Base-by-base conservation (phyloP, 2,113 vertebrate genomes). In the Pterophyllum scalare region DNA sequence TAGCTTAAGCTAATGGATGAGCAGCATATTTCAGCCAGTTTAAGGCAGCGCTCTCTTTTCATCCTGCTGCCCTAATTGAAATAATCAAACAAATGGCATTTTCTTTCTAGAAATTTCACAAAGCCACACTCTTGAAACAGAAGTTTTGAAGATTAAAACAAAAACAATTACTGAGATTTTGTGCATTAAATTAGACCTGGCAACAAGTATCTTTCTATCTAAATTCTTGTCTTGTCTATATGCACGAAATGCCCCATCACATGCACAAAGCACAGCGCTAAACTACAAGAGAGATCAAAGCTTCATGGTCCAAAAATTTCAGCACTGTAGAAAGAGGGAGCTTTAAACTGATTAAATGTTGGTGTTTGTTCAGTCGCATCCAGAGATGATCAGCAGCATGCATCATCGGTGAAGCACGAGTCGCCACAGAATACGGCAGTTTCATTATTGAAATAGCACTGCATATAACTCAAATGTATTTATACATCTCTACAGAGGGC, bases 11-110 rank as follows among this genome's bases (percentile, higher is more conserved):
- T 78, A 94, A 90, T 93, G 86, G 91, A 80, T 92, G 85, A 93
- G 89, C 90, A 88, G 88, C 89, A 90, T 83, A 93, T 94, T 94
- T 93, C 88, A 92, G 88, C 94, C 92, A 89, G 75, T 65, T 82
- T 60, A 87, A 91, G 87, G 64, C 58, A 49, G 58, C 80, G 31
- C 65, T 59, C 59, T 72, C 75, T 88, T 22, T 72, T 80, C 54
- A 75, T 78, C 12, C 82, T 88, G 79, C 87, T 84, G 15, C 65
- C 59, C 90, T 79, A 91, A 90, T 89, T 61, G 78, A 72, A 93
- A 91, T 93, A 75, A 89, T 86, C 82, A 77, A 74, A 74, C 77
- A 83, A 89, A 88, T 84, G 64, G 14, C 74, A 52, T 79, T 79
- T 80, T n/a, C 19, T 43, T 74, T 77, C 80, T 59, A 74, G n/a